These are phyloP conservation scores for Campopleginae sp. DNA, from an alignment of 2,888 invertebrate genomes.

Conservation along the genomic window DNA sequence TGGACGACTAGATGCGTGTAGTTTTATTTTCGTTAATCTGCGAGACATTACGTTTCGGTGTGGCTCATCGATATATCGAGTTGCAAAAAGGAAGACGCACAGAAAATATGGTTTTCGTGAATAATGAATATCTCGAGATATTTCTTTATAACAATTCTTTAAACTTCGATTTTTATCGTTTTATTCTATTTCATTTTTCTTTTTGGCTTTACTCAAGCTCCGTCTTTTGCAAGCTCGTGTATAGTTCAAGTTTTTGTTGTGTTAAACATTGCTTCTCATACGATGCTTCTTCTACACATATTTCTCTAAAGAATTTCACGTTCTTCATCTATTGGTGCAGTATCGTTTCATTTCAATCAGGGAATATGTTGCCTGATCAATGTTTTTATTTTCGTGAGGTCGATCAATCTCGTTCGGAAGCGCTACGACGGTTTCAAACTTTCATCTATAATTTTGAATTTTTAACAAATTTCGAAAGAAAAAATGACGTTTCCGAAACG, in stretches of 20 bases:
- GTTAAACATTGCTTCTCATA: slow-evolving; percentile 57
- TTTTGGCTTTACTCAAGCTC: background rate
- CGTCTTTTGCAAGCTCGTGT: slow-evolving; percentile 49
- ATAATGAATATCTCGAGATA: slow-evolving; percentile 26
- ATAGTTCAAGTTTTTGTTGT: slow-evolving; percentile 48
- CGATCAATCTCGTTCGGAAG: slow-evolving; percentile 33
- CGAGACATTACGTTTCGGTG: slow-evolving; percentile 57
- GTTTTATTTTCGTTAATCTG: slow-evolving; percentile 8
- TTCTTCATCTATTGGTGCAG: slow-evolving; percentile 48
- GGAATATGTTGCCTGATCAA: background rate
- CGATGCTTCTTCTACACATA: slow-evolving; percentile 61
- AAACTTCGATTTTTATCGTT: slow-evolving; percentile 10
- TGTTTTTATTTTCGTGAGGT: background rate
- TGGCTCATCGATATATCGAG: slow-evolving; percentile 43
- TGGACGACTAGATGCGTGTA: slow-evolving; percentile 42
- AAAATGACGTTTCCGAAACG: background rate
- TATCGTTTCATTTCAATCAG: slow-evolving; percentile 13
- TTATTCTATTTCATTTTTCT: background rate
- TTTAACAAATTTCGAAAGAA: background rate
- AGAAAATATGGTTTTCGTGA: slow-evolving; percentile 3
- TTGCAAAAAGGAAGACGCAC: background rate
- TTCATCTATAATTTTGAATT: background rate
- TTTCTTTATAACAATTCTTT: slow-evolving; percentile 14
- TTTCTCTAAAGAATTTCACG: slow-evolving; percentile 49
- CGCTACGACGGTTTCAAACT: background rate